These are phyloP conservation scores for Takifugu bimaculatus DNA, from an alignment of 2,113 vertebrate species.

Conservation along the genomic window DNA sequence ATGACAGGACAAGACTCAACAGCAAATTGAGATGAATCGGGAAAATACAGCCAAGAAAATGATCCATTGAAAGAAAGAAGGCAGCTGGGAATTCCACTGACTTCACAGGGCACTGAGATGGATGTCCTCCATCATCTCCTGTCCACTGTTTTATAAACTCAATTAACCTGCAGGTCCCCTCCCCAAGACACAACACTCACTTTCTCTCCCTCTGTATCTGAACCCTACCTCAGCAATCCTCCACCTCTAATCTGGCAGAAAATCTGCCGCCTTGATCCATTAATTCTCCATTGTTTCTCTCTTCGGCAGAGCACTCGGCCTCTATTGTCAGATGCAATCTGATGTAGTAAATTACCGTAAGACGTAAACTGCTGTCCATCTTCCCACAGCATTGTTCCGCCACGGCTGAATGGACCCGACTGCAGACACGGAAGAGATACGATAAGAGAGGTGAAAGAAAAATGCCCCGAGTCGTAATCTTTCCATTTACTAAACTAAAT, in stretches of 20 bases:
- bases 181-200: conserved; percentile 32
- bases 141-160: conserved; percentile 65
- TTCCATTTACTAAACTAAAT: too few species aligned
- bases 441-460: too few species aligned
- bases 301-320: neutral
- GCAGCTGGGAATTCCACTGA: conserved; percentile 28
- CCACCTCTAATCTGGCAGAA: conserved; percentile 24
- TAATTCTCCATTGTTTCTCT: conserved; percentile 20
- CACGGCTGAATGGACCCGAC: neutral
- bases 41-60: conserved; percentile 19
- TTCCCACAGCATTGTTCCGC: neutral
- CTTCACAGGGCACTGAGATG: conserved; percentile 47
- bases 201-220: conserved; percentile 44
- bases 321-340: conserved; percentile 3
- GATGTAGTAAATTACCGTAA: conserved; percentile 20
- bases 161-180: conserved; percentile 58
- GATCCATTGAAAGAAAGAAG: conserved; percentile 42
- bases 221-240: conserved; percentile 27
- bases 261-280: conserved; percentile 29
- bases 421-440: neutral
- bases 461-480: too few species aligned
- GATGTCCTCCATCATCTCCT: conserved; percentile 60
- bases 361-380: conserved; percentile 1
- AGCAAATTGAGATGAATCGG: conserved; percentile 47
- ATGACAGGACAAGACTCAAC: conserved; percentile 4